Base-by-base conservation (phyloP, 2,113 vertebrate genomes). In the Ctenodactylus gundi region DNA sequence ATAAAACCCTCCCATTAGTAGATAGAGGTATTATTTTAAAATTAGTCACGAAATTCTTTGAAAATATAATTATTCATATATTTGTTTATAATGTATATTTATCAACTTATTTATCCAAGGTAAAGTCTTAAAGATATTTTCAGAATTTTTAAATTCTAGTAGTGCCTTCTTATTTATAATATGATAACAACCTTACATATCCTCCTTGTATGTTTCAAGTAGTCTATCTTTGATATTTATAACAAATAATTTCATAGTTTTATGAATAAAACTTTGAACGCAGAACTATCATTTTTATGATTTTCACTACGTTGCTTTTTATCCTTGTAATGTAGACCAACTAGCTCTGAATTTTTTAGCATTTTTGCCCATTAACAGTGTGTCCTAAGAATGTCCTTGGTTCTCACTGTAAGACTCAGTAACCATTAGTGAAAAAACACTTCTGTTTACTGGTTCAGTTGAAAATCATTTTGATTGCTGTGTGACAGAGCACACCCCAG, bases 361-460 rank as follows among this genome's bases (percentile, higher is more conserved):
- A 27, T 51, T 57, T 67, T n/a, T 83, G 49, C 25, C 58, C 64
- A 58, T 77, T 64, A 85, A 77, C 53, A 76, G 72, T 90, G 89
- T 31, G 90, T 64, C 18, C n/a, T 81, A 41, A 70, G n/a, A 64
- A 80, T 78, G 31, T 44, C 60, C n/a, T 93, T 93, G 58, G 15
- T 5, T 96, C 90, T 94, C 23, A 72, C 65, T 85, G 90, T 88
- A 41, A 77, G 53, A 76, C 21, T 88, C 46, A 82, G 12, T 58
- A 21, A 82, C 88, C 58, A 90, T 49, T 84, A 92, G 46, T 23
- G 73, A 77, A 62, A 55, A 18, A 53, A 29, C 83, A 53, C 85
- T 89, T 93, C 49, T 76, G 55, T 72, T 21, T 67, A 23, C 25
- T 67, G 1, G 15, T 64, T 36, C 92, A 36, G 21, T 72, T 90